These are phyloP conservation scores for Noctua janthina DNA, from an alignment of 2,888 invertebrate genomes.

Conservation along the genomic window DNA sequence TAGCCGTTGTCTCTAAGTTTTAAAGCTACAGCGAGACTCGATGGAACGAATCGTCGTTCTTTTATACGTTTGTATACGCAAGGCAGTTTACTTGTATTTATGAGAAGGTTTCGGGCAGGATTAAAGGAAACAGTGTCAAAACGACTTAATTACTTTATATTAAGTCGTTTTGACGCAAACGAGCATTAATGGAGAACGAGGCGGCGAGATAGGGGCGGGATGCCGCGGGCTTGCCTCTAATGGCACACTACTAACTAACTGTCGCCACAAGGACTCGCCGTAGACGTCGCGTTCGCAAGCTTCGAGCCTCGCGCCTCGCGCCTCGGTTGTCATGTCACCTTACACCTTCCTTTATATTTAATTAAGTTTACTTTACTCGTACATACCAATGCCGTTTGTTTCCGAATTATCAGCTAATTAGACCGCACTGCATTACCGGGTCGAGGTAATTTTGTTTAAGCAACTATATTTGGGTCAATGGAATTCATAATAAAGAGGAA, in stretches of 20 bases:
- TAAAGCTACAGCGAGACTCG: slow-evolving; percentile 58
- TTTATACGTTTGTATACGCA: slow-evolving; percentile 58
- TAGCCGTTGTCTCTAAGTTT: slow-evolving; percentile 61
- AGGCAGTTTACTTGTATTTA: slow-evolving; percentile 64
- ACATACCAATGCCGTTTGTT: slow-evolving; percentile 70
- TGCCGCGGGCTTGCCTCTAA: slow-evolving; percentile 80
- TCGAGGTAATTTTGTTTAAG: slow-evolving; percentile 66
- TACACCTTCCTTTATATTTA: slow-evolving; percentile 75
- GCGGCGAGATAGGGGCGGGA: slow-evolving; percentile 77
- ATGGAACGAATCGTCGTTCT: slow-evolving; percentile 48
- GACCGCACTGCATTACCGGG: slow-evolving; percentile 69
- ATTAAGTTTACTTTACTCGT: slow-evolving; percentile 75
- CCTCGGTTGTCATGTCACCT: slow-evolving; percentile 76
- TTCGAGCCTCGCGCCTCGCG: slow-evolving; percentile 65
- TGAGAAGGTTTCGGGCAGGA: slow-evolving; percentile 69
- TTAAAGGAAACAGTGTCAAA: slow-evolving; percentile 78
- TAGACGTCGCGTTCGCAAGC: slow-evolving; percentile 70
- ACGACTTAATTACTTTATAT: slow-evolving; percentile 83
- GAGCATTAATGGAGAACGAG: slow-evolving; percentile 83
- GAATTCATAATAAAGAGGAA: slow-evolving; percentile 62
- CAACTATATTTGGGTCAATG: slow-evolving; percentile 69
- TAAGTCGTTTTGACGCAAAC: slow-evolving; percentile 86
- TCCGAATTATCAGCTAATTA: slow-evolving; percentile 78
- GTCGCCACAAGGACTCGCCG: slow-evolving; percentile 82
- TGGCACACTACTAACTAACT: slow-evolving; percentile 86